These are phyloP conservation scores for Agonopterix arenella DNA, from an alignment of 2,888 invertebrate genomes.

Conservation along the genomic window DNA sequence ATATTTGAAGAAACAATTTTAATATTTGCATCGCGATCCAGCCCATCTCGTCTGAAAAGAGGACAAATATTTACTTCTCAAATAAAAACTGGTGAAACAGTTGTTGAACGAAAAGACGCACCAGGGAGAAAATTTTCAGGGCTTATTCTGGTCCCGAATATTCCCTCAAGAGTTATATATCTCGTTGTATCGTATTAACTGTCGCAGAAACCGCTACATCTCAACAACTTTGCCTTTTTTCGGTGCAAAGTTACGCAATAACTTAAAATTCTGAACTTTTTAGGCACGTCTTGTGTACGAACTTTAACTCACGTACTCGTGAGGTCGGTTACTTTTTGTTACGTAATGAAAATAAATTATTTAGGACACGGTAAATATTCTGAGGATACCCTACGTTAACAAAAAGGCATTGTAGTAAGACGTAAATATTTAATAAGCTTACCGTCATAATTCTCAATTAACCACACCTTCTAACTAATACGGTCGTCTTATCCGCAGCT, in stretches of 20 bases:
- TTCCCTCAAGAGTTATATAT: constrained; percentile 56
- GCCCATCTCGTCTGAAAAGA: constrained; percentile 13
- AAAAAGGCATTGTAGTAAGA: too few relatives aligned
- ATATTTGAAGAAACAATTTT: background rate
- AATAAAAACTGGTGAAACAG: constrained; percentile 34
- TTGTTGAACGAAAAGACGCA: constrained; percentile 36
- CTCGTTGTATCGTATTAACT: constrained; percentile 30
- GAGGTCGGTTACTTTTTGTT: background rate
- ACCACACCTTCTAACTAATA: background rate
- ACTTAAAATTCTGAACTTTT: constrained; percentile 11
- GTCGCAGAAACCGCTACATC: constrained; percentile 33
- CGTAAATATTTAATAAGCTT: too few relatives aligned
- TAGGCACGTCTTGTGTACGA: constrained; percentile 5
- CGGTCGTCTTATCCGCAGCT: constrained; percentile 57
- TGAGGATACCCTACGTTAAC: too few relatives aligned
- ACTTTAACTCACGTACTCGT: background rate
- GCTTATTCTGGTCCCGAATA: constrained; percentile 39
- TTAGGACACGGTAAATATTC: too few relatives aligned
- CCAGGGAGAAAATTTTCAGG: constrained; percentile 47
- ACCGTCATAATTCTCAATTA: too few relatives aligned
- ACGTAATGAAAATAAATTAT: background rate
- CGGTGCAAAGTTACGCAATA: constrained; percentile 14
- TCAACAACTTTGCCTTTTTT: constrained; percentile 12
- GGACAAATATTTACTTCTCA: constrained; percentile 29
- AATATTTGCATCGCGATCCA: constrained; percentile 4